These are phyloP conservation scores for Cromileptes altivelis DNA, from an alignment of 2,113 vertebrate species.

Conservation along the genomic window DNA sequence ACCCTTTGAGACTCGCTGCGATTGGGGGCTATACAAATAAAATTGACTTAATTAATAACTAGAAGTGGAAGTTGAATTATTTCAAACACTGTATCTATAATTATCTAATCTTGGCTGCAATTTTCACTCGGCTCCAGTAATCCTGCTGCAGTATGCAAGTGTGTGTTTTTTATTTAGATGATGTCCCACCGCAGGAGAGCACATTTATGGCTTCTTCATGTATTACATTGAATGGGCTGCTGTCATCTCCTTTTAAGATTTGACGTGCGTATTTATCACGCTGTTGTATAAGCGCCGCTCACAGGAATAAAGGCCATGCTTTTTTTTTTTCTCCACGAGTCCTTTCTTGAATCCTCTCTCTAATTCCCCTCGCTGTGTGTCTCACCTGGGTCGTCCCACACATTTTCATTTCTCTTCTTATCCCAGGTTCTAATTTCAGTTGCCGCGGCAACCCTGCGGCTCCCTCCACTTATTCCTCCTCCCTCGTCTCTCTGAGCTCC, in stretches of 20 bases:
- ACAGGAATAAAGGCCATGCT: background rate
- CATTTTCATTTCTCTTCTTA: slow-evolving; percentile 56
- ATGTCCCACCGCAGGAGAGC: background rate
- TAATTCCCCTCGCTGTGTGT: slow-evolving; percentile 25
- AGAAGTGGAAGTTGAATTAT: slow-evolving; percentile 22
- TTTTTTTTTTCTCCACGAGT: slow-evolving; percentile 7
- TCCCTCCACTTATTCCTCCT: slow-evolving; percentile 45
- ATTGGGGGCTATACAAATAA: slow-evolving; percentile 47
- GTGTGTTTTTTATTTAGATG: background rate
- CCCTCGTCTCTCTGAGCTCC: slow-evolving; percentile 48
- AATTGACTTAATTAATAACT: slow-evolving; percentile 51
- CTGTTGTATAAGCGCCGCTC: background rate
- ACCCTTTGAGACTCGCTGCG: slow-evolving; percentile 19
- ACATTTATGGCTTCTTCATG: background rate
- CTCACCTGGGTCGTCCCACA: slow-evolving; percentile 60
- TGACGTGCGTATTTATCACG: slow-evolving; percentile 19
- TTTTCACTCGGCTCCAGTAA: slow-evolving; percentile 13
- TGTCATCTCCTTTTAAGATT: slow-evolving; percentile 1
- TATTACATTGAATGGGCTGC: slow-evolving; percentile 1
- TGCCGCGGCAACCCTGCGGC: slow-evolving; percentile 72
- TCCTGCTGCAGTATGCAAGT: background rate
- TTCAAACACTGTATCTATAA: slow-evolving; percentile 19
- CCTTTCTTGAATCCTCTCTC: background rate
- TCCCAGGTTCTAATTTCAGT: slow-evolving; percentile 72
- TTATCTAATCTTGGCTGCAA: slow-evolving; percentile 21